Base-by-base conservation (phyloP, 2,797 vertebrate species). In the Sphenodon punctatus region DNA sequence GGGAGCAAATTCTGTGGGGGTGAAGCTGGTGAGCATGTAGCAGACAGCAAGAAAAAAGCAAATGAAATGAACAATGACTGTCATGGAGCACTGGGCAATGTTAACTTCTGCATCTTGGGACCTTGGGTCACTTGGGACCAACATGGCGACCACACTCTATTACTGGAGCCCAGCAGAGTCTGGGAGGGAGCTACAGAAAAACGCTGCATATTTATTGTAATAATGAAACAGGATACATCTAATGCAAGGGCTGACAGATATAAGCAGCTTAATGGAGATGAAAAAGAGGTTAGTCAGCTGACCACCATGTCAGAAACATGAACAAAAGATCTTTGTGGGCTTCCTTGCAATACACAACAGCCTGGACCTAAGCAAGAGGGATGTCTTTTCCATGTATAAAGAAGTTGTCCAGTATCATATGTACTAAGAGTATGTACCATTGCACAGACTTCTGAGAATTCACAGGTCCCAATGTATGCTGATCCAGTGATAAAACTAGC, bases 141-240 rank as follows among this genome's bases (percentile, higher is more conserved):
- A n/a, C n/a, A n/a, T n/a, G n/a, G n/a, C n/a, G n/a, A n/a, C n/a
- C n/a, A n/a, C n/a, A n/a, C n/a, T n/a, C n/a, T n/a, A n/a, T n/a
- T n/a, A n/a, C n/a, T n/a, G n/a, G n/a, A 0, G 7, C 3, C 3
- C 19, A 7, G 27, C 17, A n/a, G 23, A 14, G 7, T 32, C n/a
- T 20, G 58, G 49, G 61, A 36, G 4, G 36, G 20, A 61, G 64
- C 42, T 0, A 6, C 49, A 80, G 43, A 51, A 23, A 3, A 3
- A 1, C 1, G 15, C 39, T 56, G n/a, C n/a, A n/a, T 9, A 11
- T 11, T 14, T 25, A 30, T 16, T 32, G 38, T 17, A 14, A 6
- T 2, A 10, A 2, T 34, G 49, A 32, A 41, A 1, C 2, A 36
- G 0, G 0, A 39, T 25, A n/a, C 11, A 34, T 38, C 5, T 9